Evolutionary conservation across 2,888 invertebrate genomes (phyloP).

Genomic region (Mimas tiliae): DNA sequence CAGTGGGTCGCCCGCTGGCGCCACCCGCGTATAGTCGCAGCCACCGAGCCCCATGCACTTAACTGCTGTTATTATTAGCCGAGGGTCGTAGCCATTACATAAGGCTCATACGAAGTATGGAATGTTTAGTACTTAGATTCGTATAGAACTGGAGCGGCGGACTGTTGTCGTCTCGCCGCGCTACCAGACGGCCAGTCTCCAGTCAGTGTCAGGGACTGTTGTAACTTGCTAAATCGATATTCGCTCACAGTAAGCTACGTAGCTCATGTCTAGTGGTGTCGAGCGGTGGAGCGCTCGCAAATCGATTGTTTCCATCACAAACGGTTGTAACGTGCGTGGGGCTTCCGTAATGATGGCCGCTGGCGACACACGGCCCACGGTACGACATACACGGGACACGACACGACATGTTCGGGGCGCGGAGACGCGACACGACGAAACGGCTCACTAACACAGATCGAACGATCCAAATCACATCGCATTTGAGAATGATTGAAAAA

Average conservation of each 20-base stretch:
- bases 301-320: slow-evolving; percentile 25
- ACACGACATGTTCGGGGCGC: slow-evolving; percentile 19
- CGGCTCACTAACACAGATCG: slow-evolving; percentile 25
- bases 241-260: slow-evolving; percentile 19
- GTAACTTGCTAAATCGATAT: slow-evolving; percentile 21
- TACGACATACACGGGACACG: slow-evolving; percentile 4
- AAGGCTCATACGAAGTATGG: slow-evolving; percentile 1
- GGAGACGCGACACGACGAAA: slow-evolving; percentile 14
- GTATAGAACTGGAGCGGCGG: neutral
- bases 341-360: slow-evolving; percentile 22
- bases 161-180: slow-evolving; percentile 15
- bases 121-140: neutral
- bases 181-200: slow-evolving; percentile 16
- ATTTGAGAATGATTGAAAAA: slow-evolving; percentile 23
- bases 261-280: slow-evolving; percentile 14
- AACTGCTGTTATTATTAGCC: slow-evolving; percentile 17
- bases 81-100: slow-evolving; percentile 20
- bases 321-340: slow-evolving; percentile 25
- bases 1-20: neutral
- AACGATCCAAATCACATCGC: slow-evolving; percentile 19
- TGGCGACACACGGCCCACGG: slow-evolving; percentile 9
- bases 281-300: slow-evolving; percentile 16
- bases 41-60: slow-evolving; percentile 15
- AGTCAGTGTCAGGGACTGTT: slow-evolving; percentile 21
- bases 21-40: neutral